Evolutionary conservation across 64 coral and sea anemone species (phyloP).

Genomic region (Acropora tenuis): DNA sequence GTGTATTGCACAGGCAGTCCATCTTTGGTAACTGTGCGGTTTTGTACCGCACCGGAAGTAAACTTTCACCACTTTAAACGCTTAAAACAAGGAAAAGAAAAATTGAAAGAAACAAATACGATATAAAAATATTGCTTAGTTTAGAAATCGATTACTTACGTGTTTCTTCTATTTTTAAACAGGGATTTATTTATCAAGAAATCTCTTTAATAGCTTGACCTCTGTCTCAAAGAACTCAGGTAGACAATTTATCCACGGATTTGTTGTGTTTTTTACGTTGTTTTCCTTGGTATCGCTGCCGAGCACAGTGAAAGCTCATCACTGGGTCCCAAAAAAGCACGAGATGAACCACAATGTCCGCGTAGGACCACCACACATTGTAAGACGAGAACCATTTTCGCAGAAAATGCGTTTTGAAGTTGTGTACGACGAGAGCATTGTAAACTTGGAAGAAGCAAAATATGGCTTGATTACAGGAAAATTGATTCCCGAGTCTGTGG

Average conservation of each 20-base stretch:
- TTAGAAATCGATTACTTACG: background rate
- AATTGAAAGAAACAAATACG: background rate
- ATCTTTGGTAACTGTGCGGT: too few relatives aligned
- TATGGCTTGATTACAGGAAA: slow-evolving; percentile 75
- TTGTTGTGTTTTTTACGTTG: slow-evolving; percentile 25
- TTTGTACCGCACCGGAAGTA: too few relatives aligned
- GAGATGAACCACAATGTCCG: slow-evolving; percentile 90
- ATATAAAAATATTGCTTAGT: background rate
- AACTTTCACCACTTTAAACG: too few relatives aligned
- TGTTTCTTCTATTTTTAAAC: background rate
- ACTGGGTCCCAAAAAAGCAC: slow-evolving; percentile 86
- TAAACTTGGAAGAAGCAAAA: slow-evolving; percentile 45
- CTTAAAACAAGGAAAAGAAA: too few relatives aligned
- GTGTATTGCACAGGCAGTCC: too few relatives aligned
- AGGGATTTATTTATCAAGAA: background rate
- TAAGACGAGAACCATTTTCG: slow-evolving; percentile 68
- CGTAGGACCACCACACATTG: slow-evolving; percentile 58
- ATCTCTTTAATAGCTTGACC: background rate
- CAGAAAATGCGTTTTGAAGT: slow-evolving; percentile 94
- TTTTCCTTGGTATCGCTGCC: slow-evolving; percentile 12
- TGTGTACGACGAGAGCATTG: slow-evolving; percentile 82
- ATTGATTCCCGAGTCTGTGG: slow-evolving; percentile 88
- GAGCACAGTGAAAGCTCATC: slow-evolving; percentile 62
- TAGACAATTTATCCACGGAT: background rate
- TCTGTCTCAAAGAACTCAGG: background rate